Conservation (phyloP, 2,888 invertebrate species). For the Leptura quadrifasciata region DNA sequence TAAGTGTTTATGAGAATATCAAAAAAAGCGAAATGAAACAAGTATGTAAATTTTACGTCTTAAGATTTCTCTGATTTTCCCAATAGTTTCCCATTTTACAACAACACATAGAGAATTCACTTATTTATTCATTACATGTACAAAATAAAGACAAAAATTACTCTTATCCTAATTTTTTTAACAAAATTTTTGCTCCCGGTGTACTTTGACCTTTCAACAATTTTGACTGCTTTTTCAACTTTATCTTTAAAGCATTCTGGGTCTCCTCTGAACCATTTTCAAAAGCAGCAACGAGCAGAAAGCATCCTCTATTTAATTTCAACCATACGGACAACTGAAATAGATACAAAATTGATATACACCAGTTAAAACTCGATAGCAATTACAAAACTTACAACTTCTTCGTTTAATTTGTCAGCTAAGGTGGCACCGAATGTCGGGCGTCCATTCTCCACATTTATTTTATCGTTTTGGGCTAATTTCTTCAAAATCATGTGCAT, state of each 20-base stretch:
- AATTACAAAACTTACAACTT: constrained; percentile 75
- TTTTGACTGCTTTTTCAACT: constrained; percentile 73
- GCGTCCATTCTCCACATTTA: constrained; percentile 70
- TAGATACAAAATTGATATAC: constrained; percentile 18
- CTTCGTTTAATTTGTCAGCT: constrained; percentile 74
- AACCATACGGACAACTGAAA: constrained; percentile 80
- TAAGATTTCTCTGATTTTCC: too few relatives aligned
- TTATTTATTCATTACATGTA: not conserved
- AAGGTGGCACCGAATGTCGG: constrained; percentile 78
- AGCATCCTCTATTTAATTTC: constrained; percentile 85
- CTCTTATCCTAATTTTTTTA: constrained; percentile 65
- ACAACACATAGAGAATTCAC: too few relatives aligned
- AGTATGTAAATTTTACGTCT: too few relatives aligned
- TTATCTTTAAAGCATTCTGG: constrained; percentile 73
- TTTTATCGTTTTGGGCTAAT: constrained; percentile 80
- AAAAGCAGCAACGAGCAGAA: constrained; percentile 81
- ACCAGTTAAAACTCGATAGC: constrained; percentile 24
- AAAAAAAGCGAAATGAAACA: too few relatives aligned
- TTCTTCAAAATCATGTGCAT: constrained; percentile 87
- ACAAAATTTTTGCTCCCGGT: constrained; percentile 80
- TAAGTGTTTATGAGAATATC: too few relatives aligned
- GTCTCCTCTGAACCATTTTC: constrained; percentile 77
- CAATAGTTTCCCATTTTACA: too few relatives aligned
- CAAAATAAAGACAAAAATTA: not conserved
- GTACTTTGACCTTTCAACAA: constrained; percentile 76